Conservation (phyloP, 2,888 invertebrate genomes). For the Dasypogon diadema region DNA sequence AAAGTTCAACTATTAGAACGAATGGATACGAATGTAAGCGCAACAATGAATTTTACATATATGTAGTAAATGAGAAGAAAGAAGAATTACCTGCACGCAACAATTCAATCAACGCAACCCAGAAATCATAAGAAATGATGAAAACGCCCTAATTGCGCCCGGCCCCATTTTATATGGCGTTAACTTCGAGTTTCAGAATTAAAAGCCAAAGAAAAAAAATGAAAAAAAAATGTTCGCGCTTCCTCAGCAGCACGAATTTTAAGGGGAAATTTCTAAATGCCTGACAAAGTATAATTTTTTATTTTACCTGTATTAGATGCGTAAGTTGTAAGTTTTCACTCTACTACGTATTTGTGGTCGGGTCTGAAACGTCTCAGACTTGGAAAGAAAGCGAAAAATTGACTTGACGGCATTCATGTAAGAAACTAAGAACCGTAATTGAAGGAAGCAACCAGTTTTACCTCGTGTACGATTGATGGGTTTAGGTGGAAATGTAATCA, state of each 20-base stretch:
- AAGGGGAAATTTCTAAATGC: background rate
- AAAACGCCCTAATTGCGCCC: constrained; percentile 31
- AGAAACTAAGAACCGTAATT: background rate
- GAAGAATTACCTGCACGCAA: constrained; percentile 69
- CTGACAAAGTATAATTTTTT: background rate
- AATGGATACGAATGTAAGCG: too few species aligned
- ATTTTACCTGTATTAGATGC: background rate
- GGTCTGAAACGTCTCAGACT: too few species aligned
- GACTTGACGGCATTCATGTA: background rate
- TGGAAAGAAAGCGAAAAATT: too few species aligned
- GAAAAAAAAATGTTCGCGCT: background rate
- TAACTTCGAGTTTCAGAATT: constrained; percentile 8
- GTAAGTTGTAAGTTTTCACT: too few species aligned
- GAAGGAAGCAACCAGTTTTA: background rate
- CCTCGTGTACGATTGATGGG: constrained; percentile 1
- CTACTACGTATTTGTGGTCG: too few species aligned
- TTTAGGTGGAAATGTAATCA: constrained; percentile 17
- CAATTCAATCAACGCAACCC: constrained; percentile 65
- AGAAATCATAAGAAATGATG: constrained; percentile 22
- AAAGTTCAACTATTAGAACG: too few species aligned
- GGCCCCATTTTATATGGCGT: constrained; percentile 22
- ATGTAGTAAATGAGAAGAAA: too few species aligned
- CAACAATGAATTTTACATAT: too few species aligned
- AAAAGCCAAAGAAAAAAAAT: background rate
- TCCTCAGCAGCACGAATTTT: background rate